These are phyloP conservation scores for Synanthedon tipuliformis DNA, from an alignment of 2,888 invertebrate species.

Conservation along the genomic window DNA sequence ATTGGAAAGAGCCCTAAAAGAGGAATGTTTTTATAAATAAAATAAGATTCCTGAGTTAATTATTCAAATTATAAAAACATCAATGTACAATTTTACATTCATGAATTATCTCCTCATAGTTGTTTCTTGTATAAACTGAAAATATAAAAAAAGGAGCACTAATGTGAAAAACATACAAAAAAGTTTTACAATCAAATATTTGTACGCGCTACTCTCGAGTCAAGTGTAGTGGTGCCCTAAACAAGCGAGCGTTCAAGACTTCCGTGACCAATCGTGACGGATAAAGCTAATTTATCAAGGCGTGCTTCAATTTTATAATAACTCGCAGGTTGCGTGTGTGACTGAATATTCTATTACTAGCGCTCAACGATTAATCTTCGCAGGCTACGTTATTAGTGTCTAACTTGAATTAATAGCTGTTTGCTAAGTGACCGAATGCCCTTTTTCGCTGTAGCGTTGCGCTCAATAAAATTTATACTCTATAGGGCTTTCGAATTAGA, in stretches of 20 bases:
- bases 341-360: slow-evolving; percentile 64
- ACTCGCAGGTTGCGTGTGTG: slow-evolving; percentile 60
- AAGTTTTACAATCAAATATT: no score
- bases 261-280: slow-evolving; percentile 67
- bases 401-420: slow-evolving; percentile 60
- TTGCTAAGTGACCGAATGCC: slow-evolving; percentile 31
- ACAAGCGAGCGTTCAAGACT: slow-evolving; percentile 17
- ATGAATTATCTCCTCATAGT: no score
- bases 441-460: not conserved
- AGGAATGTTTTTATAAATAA: no score
- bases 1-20: no score
- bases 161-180: no score
- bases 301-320: slow-evolving; percentile 62
- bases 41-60: no score
- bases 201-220: no score
- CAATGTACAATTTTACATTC: no score
- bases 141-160: no score
- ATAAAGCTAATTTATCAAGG: slow-evolving; percentile 64
- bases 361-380: slow-evolving; percentile 55
- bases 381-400: slow-evolving; percentile 50
- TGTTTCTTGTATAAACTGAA: no score
- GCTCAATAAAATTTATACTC: not conserved
- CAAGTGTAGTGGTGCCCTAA: not conserved
- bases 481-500: no score
- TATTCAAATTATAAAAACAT: no score